Evolutionary conservation across 2,797 vertebrate species (phyloP), one percentile per base, ranked within the genome.

Genomic region (Muscicapa striata): DNA sequence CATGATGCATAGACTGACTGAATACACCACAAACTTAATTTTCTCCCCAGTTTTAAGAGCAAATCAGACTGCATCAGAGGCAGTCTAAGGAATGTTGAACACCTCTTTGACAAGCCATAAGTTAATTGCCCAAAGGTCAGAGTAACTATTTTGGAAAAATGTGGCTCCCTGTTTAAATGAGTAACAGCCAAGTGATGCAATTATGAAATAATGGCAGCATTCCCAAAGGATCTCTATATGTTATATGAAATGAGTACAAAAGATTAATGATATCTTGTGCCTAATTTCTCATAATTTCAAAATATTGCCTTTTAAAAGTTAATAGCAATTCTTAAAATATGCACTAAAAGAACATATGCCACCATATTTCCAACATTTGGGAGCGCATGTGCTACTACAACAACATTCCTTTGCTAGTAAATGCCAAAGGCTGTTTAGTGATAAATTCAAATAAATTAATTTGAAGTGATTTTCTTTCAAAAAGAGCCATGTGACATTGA

Each of bases 371-470:
- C 66, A 93, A 68, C 82, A 94, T 92, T 86, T 89, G 84, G 85
- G 36, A 94, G 69, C 0, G 3, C 76, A 68, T 58, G 85, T 84
- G 87, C 85, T 86, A 54, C 77, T 79, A 38, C 41, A 91, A 76
- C 52, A 94, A 48, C 52, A 88, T 74, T 62, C n/a, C 51, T 91
- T 59, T 66, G 40, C 74, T 87, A 81, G 48, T 81, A 84, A 94
- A 84, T 73, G 76, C 69, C 80, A 90, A 86, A 67, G 83, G 74
- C 70, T 91, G 85, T 75, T 92, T 43, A 74, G 81, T n/a, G 41
- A 77, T 61, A 94, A 91, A 87, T 55, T 45, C 49, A 86, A 91
- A 91, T 67, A 94, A 85, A 92, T 40, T 84, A 68, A 87, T 13
- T 61, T 48, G 46, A 57, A 87, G 40, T 22, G 15, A 51, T 72